Conservation (phyloP, 2,888 invertebrate genomes). For the Drosophila robusta region DNA sequence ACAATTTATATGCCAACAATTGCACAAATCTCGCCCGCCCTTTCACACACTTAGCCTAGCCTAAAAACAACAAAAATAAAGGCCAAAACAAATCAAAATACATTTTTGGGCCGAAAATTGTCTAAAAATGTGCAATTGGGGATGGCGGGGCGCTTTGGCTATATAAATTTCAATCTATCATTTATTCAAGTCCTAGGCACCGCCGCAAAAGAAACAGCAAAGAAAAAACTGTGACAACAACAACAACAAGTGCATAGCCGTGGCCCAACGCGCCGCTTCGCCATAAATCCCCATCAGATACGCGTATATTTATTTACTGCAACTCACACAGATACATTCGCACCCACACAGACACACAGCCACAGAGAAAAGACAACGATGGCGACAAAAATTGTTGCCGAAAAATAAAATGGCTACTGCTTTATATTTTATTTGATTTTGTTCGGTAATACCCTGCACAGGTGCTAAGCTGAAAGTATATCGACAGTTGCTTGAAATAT, state of each 20-base stretch:
- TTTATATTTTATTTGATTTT: constrained; percentile 71
- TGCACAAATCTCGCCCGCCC: constrained; percentile 27
- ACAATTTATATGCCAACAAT: constrained; percentile 62
- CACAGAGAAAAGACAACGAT: constrained; percentile 54
- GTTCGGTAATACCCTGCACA: constrained; percentile 41
- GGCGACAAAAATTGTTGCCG: constrained; percentile 77
- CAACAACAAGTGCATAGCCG: constrained; percentile 53
- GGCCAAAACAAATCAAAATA: constrained; percentile 53
- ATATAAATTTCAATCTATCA: constrained; percentile 81
- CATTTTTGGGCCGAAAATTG: constrained; percentile 60
- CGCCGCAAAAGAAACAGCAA: constrained; percentile 50
- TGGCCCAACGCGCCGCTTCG: constrained; percentile 64
- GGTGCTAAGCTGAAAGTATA: constrained; percentile 18
- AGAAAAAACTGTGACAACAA: constrained; percentile 27
- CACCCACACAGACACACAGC: constrained; percentile 12
- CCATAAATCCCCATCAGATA: constrained; percentile 81
- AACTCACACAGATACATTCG: constrained; percentile 66
- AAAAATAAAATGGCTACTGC: constrained; percentile 76
- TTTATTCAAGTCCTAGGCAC: constrained; percentile 77
- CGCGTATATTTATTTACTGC: constrained; percentile 81
- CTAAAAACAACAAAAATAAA: constrained; percentile 23
- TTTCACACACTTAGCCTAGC: constrained; percentile 13
- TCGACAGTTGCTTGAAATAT: neutral
- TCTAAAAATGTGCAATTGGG: constrained; percentile 62
- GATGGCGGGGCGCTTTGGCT: constrained; percentile 34